Evolutionary conservation across 1,140 invertebrate genomes (phyloP).

Genomic region (Goniozus legneri): DNA sequence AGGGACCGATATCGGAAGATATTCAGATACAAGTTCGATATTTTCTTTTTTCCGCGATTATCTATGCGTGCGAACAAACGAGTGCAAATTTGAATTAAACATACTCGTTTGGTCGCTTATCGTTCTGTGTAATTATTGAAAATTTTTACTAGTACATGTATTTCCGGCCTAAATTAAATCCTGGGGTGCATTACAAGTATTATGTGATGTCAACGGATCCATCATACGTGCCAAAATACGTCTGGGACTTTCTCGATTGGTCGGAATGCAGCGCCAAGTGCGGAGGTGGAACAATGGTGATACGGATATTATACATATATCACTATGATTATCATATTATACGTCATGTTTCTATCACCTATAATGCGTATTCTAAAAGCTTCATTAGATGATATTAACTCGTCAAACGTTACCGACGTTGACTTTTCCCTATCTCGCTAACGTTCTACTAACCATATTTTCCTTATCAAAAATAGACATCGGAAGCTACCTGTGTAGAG

Average conservation of each 20-base stretch:
- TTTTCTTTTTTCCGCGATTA: too few relatives aligned
- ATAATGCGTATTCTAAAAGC: too few relatives aligned
- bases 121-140: background rate
- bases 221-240: slow-evolving; percentile 43
- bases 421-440: too few relatives aligned
- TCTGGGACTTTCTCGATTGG: slow-evolving; percentile 56
- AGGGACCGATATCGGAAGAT: slow-evolving; percentile 48
- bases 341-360: background rate
- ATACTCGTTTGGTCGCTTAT: too few relatives aligned
- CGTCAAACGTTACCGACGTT: too few relatives aligned
- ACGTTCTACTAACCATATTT: too few relatives aligned
- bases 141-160: slow-evolving; percentile 41
- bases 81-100: too few relatives aligned
- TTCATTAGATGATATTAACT: too few relatives aligned
- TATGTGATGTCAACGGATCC: slow-evolving; percentile 30
- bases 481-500: slow-evolving; percentile 50
- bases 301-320: slow-evolving; percentile 5
- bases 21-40: slow-evolving; percentile 38
- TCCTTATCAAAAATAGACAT: too few relatives aligned
- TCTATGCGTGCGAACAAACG: too few relatives aligned
- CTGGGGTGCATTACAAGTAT: slow-evolving; percentile 49
- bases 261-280: slow-evolving; percentile 47
- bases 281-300: slow-evolving; percentile 48
- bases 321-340: background rate
- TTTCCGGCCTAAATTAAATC: slow-evolving; percentile 35